These are phyloP conservation scores for Tupaia tana DNA, from an alignment of 2,113 vertebrate species.

Conservation along the genomic window DNA sequence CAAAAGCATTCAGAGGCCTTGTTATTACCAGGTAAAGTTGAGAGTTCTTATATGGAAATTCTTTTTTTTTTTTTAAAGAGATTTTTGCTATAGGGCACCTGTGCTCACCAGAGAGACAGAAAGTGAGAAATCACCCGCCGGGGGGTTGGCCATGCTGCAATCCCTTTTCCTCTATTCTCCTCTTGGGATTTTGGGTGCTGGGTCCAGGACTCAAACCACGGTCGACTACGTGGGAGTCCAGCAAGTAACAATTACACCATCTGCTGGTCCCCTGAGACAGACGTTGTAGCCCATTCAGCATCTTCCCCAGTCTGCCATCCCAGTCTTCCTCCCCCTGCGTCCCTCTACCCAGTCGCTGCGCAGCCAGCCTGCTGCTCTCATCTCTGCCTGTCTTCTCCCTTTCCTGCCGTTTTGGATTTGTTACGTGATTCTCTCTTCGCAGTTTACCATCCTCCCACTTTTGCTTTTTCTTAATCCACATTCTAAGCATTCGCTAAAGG, in stretches of 20 bases:
- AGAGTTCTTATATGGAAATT: not conserved
- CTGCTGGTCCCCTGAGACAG: too few relatives aligned
- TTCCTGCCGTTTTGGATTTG: not conserved
- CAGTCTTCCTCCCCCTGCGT: not conserved
- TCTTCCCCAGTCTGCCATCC: not conserved
- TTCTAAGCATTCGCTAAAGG: not conserved
- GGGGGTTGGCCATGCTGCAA: too few relatives aligned
- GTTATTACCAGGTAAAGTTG: not conserved
- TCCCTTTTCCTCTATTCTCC: too few relatives aligned
- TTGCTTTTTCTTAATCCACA: slow-evolving; percentile 26
- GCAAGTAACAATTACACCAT: too few relatives aligned
- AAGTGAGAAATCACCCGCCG: too few relatives aligned
- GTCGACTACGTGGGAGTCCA: too few relatives aligned
- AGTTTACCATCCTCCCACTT: not conserved
- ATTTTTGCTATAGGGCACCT: too few relatives aligned
- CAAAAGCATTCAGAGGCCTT: not conserved
- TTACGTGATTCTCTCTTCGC: not conserved
- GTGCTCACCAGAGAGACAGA: too few relatives aligned
- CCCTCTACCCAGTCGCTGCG: not conserved
- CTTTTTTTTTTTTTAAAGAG: too few relatives aligned
- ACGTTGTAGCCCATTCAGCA: not conserved
- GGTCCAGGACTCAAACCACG: too few relatives aligned
- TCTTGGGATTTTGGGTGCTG: too few relatives aligned
- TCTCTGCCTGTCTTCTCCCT: not conserved
- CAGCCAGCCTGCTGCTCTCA: not conserved